Evolutionary conservation across 2,113 vertebrate species (phyloP), one percentile per base, ranked within the genome.

Genomic region (Ictalurus punctatus): DNA sequence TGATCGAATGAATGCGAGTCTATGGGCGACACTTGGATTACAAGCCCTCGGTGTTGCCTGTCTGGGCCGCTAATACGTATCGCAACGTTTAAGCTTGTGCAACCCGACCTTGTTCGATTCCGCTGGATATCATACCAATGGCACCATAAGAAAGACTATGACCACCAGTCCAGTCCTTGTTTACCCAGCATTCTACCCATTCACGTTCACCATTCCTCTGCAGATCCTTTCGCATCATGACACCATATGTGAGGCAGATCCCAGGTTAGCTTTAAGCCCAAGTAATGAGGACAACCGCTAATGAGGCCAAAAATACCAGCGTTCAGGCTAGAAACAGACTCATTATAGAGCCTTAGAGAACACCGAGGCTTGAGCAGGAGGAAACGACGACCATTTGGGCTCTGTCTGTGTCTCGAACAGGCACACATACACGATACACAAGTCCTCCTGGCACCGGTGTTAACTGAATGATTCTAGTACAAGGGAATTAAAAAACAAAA

Each of bases 321-420:
- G 89, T 92, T 91, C 91, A 92, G 90, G 89, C 89, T 85, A 79
- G 91, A 88, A 90, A 91, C 95, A 93, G 88, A 95, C 91, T 93
- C 94, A 95, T 96, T 95, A 96, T 89, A 87, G 56, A 92, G 94
- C 93, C 94, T 96, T 92, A 94, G 90, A 92, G 93, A 94, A 92
- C 90, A 67, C 90, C 89, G 92, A 91, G 91, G 94, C 94, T 96
- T 96, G 95, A 92, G 80, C 94, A 92, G 92, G 94, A 93, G 91
- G 92, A 30, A 65, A 91, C 92, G 94, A 94, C 92, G 93, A 91
- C 92, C 88, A 63, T 61, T 63, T 83, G 63, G 34, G 63, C 27
- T 76, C 80, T 34, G 13, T 59, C 56, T 82, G n/a, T 82, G 17
- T 76, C 58, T 21, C 16, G 48, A 71, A n/a, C 71, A 30, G 48